Evolutionary conservation across 1,140 invertebrate species (phyloP).

Genomic region (Drosophila nebulosa): DNA sequence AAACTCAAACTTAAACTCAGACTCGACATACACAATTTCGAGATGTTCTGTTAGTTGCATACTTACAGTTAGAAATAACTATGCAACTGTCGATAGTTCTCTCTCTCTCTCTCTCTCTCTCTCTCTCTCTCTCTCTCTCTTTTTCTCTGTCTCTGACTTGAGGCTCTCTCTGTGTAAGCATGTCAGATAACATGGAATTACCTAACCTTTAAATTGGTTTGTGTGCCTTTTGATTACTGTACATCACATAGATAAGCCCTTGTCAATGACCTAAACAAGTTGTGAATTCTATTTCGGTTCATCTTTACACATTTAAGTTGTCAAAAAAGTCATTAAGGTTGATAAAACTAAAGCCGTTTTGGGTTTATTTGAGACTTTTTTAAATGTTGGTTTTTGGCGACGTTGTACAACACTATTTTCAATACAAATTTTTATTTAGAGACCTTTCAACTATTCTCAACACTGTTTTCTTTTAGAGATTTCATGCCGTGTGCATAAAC

Average conservation of each 20-base stretch:
- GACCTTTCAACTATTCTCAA: no score
- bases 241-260: conserved; percentile 1
- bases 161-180: conserved; percentile 15
- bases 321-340: no score
- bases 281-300: not conserved
- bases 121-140: not conserved
- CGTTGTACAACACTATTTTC: no score
- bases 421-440: no score
- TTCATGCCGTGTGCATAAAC: no score
- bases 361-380: no score
- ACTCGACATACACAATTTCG: not conserved
- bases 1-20: conserved; percentile 34
- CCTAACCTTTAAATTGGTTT: not conserved
- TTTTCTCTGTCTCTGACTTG: not conserved
- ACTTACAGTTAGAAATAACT: conserved; percentile 30
- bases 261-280: not conserved
- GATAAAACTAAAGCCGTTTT: no score
- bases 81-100: conserved; percentile 41
- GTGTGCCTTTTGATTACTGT: conserved; percentile 38
- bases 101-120: not conserved
- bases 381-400: no score
- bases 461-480: no score
- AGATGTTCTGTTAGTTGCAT: conserved; percentile 11
- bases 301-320: no score
- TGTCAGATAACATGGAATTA: not conserved